Conservation (phyloP, 2,113 vertebrate genomes). For the Dunckerocampus dactyliophorus region DNA sequence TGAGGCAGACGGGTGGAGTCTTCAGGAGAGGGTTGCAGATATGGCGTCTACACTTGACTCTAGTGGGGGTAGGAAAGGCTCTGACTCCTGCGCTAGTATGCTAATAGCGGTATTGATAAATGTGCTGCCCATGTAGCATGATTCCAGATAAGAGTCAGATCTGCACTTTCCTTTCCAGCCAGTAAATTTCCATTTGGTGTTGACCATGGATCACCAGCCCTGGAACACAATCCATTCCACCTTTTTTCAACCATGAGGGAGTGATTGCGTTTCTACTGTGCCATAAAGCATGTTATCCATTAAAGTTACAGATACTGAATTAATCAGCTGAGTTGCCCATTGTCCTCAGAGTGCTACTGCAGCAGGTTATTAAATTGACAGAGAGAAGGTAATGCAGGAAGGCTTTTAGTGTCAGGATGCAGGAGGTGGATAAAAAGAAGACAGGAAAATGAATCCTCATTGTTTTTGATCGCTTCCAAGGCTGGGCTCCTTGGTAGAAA, state of each 20-base stretch:
- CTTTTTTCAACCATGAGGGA: conserved; percentile 24
- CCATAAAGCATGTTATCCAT: conserved; percentile 37
- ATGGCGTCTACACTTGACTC: conserved; percentile 8
- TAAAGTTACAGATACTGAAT: conserved; percentile 56
- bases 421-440: conserved; percentile 45
- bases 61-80: conserved; percentile 26
- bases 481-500: conserved; percentile 10
- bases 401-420: conserved; percentile 55
- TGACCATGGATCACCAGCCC: conserved; percentile 33
- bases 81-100: conserved; percentile 36
- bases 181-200: conserved; percentile 52
- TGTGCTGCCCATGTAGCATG: conserved; percentile 33
- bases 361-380: conserved; percentile 57
- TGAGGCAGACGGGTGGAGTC: conserved; percentile 1
- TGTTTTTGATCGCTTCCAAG: conserved; percentile 23
- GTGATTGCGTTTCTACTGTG: conserved; percentile 37
- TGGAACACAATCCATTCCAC: conserved; percentile 17
- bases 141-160: conserved; percentile 38
- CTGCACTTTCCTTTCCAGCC: conserved; percentile 16
- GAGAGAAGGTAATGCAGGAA: conserved; percentile 39
- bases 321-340: conserved; percentile 40
- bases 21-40: neutral
- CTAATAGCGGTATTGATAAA: conserved; percentile 60
- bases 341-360: conserved; percentile 48
- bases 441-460: conserved; percentile 52